Evolutionary conservation across 2,113 vertebrate species (phyloP), one percentile per base, ranked within the genome.

Genomic region (Hypanus sabinus): DNA sequence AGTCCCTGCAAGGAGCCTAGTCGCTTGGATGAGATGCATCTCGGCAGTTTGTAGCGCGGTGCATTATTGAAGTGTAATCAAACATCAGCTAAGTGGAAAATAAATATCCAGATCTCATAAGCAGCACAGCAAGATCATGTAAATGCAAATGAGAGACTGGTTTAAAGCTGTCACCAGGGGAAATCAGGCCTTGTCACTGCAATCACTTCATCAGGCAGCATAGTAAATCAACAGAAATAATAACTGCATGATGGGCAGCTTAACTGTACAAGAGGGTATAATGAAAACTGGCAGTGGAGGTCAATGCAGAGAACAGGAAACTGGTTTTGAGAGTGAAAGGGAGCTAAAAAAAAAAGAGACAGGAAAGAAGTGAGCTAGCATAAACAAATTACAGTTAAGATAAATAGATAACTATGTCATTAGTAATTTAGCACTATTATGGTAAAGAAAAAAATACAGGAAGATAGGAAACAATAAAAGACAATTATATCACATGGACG

Each of bases 91-190:
- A 97, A 97, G 96, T 97, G 97, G 97, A 97, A 97, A 98, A 98
- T 99, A 98, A 98, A 98, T 98, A 98, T 98, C 97, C 95, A 95
- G 94, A 96, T 97, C 97, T 97, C 97, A 96, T 96, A 95, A 97
- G 98, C 97, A 96, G 97, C 97, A 97, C 98, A 98, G 98, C 97
- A 94, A 98, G 98, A 98, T 98, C 97, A 97, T 98, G 98, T 98
- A 97, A 97, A 98, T 99, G 98, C 98, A 99, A 99, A 99, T 98
- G 98, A 98, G 97, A 96, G 97, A 95, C 97, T 97, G 97, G 97
- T 97, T 98, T 98, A 97, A 97, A 98, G 98, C 97, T 97, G 97
- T 97, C 95, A 95, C 14, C 94, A 95, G 97, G 97, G 97, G 96
- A 96, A 95, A 95, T 94, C 93, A 95, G 96, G 94, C 96, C 95